These are phyloP conservation scores for Aphodius sticticus DNA, from an alignment of 2,888 invertebrate species.

Conservation along the genomic window DNA sequence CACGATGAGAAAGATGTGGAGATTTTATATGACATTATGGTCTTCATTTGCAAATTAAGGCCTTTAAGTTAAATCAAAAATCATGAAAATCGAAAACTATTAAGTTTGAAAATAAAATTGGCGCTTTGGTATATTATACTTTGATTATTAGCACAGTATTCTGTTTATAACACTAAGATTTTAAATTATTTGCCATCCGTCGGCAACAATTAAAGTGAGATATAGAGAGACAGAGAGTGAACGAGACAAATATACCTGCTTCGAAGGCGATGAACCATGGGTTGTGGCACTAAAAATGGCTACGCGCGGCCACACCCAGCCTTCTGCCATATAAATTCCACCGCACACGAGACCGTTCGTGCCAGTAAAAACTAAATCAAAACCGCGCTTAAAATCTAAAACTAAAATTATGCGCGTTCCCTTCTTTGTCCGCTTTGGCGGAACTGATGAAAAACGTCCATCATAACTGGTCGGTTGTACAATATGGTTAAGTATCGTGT, in stretches of 20 bases:
- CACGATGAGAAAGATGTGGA: too few species aligned
- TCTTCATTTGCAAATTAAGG: too few species aligned
- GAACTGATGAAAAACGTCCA: neutral
- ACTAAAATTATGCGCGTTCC: neutral
- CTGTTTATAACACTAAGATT: too few species aligned
- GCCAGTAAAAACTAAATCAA: neutral
- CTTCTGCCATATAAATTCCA: neutral
- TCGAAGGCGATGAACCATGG: slow-evolving; percentile 31
- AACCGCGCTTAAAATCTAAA: neutral
- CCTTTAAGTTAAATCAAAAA: too few species aligned
- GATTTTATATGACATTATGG: too few species aligned
- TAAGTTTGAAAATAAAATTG: too few species aligned
- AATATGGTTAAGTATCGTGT: neutral
- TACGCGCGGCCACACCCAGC: slow-evolving; percentile 34
- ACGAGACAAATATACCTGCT: neutral
- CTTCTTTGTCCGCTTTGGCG: neutral
- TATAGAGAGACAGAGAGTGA: neutral
- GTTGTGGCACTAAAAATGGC: slow-evolving; percentile 35
- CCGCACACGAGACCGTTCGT: slow-evolving; percentile 12
- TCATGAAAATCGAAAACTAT: too few species aligned
- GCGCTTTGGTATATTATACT: too few species aligned
- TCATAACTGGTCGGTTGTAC: neutral
- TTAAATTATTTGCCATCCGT: neutral
- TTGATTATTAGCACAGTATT: too few species aligned
- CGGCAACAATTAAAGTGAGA: neutral